These are phyloP conservation scores for Venusia cambrica DNA, from an alignment of 2,888 invertebrate species.

Conservation along the genomic window DNA sequence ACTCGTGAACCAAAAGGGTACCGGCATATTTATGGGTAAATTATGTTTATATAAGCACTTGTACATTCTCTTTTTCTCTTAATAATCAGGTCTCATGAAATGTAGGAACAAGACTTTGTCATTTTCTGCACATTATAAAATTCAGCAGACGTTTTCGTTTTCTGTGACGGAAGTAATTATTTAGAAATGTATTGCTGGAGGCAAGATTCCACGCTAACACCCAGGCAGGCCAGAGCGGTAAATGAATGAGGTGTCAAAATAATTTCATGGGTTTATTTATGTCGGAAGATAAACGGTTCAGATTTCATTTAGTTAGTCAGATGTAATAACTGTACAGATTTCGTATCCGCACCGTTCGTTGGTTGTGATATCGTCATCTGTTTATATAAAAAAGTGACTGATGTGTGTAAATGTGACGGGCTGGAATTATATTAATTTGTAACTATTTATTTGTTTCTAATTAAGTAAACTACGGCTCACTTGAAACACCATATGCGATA, in stretches of 20 bases:
- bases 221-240: constrained; percentile 12
- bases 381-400: constrained; percentile 6
- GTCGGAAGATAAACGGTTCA: constrained; percentile 13
- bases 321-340: too few species aligned
- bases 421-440: constrained; percentile 7
- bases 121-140: too few species aligned
- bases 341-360: too few species aligned
- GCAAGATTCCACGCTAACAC: constrained; percentile 21
- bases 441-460: too few species aligned
- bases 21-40: too few species aligned
- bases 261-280: constrained; percentile 21
- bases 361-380: constrained; percentile 19
- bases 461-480: too few species aligned
- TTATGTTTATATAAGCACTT: too few species aligned
- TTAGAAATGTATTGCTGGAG: constrained; percentile 20
- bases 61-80: too few species aligned
- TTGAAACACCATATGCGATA: constrained; percentile 94
- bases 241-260: constrained; percentile 24
- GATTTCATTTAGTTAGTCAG: constrained; percentile 16
- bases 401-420: constrained; percentile 4
- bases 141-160: too few species aligned
- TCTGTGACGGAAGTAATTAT: constrained; percentile 19
- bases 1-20: too few species aligned
- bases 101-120: too few species aligned
- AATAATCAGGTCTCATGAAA: too few species aligned